These are phyloP conservation scores for Pseudomyrmex flavicornis DNA, from an alignment of 1,140 invertebrate species.

Conservation along the genomic window DNA sequence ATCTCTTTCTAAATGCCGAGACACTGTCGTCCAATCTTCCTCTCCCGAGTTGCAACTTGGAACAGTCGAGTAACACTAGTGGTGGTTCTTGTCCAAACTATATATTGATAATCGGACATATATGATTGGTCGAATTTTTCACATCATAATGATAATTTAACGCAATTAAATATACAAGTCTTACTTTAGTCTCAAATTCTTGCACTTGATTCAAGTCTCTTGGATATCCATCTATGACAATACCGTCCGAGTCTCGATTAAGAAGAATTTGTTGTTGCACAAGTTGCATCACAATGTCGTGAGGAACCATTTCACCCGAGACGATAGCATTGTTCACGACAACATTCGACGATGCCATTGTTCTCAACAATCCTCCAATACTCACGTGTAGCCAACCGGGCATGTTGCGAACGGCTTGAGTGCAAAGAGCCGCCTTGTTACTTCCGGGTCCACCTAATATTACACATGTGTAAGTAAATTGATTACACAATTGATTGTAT, in stretches of 20 bases:
- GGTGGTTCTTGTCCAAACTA: conserved; percentile 91
- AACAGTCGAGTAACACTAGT: conserved; percentile 93
- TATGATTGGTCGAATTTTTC: not conserved
- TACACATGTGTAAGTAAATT: not conserved
- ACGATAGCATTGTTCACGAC: conserved; percentile 89
- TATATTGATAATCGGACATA: conserved; percentile 54
- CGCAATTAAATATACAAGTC: not conserved
- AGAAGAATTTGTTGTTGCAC: conserved; percentile 87
- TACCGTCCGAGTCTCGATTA: conserved; percentile 87
- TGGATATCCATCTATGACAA: conserved; percentile 96
- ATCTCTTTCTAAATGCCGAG: conserved; percentile 91
- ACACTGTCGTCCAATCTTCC: conserved; percentile 93
- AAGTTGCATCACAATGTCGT: conserved; percentile 88
- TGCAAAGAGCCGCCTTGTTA: conserved; percentile 90
- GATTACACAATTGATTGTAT: no score
- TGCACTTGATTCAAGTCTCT: conserved; percentile 93
- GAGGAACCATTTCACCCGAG: conserved; percentile 93
- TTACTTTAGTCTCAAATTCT: conserved; percentile 93
- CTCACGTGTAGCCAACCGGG: conserved; percentile 92
- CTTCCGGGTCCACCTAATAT: conserved; percentile 91
- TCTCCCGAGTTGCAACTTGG: conserved; percentile 92
- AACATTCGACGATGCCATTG: conserved; percentile 87
- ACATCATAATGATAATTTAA: not conserved
- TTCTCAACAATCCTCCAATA: conserved; percentile 89
- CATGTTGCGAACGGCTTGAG: conserved; percentile 88